Percentiles rank a stretch among this genome's conserved stretches.
Evolutionary conservation across 2,797 vertebrate species (phyloP).

Genomic region (Propithecus deckenii): DNA sequence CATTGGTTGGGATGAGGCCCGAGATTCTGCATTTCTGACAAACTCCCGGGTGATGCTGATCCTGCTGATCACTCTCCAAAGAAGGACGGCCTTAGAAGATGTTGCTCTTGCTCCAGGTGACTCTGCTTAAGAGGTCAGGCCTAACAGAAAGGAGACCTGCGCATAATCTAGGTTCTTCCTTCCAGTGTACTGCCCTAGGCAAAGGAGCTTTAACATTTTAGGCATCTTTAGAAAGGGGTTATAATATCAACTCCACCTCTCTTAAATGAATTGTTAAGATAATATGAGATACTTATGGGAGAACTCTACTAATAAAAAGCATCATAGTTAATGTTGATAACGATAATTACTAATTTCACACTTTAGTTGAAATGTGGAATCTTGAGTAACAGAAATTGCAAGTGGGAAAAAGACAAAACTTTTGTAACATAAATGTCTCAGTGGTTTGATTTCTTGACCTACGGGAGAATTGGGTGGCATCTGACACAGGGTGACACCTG

Average conservation of each 20-base stretch:
- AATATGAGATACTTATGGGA: neutral
- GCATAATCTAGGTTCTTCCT: neutral
- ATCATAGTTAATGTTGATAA: neutral
- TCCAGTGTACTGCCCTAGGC: neutral
- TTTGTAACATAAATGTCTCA: neutral
- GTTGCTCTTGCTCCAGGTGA: neutral
- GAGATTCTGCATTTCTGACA: neutral
- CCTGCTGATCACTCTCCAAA: neutral
- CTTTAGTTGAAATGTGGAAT: neutral
- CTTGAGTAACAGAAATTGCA: neutral
- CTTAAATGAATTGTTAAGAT: neutral
- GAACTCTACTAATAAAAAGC: neutral
- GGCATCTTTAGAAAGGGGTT: neutral
- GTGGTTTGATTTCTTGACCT: neutral
- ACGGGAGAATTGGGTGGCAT: neutral
- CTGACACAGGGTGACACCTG: neutral
- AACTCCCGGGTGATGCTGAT: neutral
- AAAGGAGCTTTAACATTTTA: neutral
- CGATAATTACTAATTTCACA: slow-evolving; percentile 22
- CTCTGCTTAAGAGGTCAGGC: neutral
- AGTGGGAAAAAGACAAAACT: neutral
- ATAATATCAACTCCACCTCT: neutral
- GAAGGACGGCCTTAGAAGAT: neutral
- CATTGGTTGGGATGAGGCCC: neutral
- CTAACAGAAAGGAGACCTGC: neutral